Percentiles rank a stretch among this genome's conserved stretches.
phyloP scores from a whole-genome alignment of 2,888 invertebrate species.

The Cryptocephalus primarius region DNA sequence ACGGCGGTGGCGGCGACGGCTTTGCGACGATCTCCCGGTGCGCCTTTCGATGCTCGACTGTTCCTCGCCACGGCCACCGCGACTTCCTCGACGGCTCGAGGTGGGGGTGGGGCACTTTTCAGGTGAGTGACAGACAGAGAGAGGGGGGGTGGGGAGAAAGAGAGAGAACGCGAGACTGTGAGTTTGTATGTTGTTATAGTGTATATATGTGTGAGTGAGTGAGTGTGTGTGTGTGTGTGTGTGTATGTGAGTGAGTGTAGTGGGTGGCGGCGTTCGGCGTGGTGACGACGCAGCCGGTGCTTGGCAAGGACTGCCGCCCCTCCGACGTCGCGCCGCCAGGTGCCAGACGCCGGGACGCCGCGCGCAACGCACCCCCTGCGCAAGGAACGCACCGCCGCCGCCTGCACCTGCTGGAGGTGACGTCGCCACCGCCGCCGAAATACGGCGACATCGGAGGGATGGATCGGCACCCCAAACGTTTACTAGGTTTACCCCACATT shows the following conservation, averaged over 20 bases:
- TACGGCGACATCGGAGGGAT: too few relatives aligned
- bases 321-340: not conserved
- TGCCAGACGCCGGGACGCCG: constrained; percentile 7
- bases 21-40: constrained; percentile 4
- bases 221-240: constrained; percentile 4
- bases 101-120: constrained; percentile 46
- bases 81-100: constrained; percentile 16
- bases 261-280: constrained; percentile 48
- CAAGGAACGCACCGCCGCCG: constrained; percentile 8
- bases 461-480: too few relatives aligned
- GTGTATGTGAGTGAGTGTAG: constrained; percentile 5
- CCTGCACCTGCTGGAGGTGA: too few relatives aligned
- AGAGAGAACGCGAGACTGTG: too few relatives aligned
- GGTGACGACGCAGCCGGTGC: constrained; percentile 41
- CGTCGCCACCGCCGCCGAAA: too few relatives aligned
- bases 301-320: constrained; percentile 33
- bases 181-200: constrained; percentile 4
- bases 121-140: constrained; percentile 45
- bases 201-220: constrained; percentile 1
- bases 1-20: constrained; percentile 23
- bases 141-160: not conserved
- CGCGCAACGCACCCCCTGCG: constrained; percentile 12
- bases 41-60: constrained; percentile 10
- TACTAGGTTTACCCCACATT: too few relatives aligned
- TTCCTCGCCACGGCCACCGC: not conserved